Evolutionary conservation across 2,797 vertebrate genomes (phyloP).

Genomic region (Heterohyrax brucei): DNA sequence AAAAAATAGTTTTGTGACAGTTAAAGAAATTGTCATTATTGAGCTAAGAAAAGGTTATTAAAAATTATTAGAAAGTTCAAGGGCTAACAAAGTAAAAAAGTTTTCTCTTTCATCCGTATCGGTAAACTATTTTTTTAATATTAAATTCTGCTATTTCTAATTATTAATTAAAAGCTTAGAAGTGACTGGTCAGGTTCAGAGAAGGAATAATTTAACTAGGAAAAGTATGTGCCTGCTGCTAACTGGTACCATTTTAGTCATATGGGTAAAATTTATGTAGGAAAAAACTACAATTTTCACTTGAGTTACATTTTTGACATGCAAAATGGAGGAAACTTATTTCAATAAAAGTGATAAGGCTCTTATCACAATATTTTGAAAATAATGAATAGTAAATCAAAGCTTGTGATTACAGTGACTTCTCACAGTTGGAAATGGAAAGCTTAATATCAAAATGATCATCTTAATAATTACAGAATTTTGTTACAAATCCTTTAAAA

Average conservation of each 20-base stretch:
- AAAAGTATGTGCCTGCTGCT: background rate
- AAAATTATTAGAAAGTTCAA: conserved; percentile 56
- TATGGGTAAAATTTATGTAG: background rate
- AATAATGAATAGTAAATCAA: conserved; percentile 69
- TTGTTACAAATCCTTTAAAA: conserved; percentile 66
- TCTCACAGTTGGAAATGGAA: conserved; percentile 61
- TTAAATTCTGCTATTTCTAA: background rate
- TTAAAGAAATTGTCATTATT: conserved; percentile 58
- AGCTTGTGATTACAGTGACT: conserved; percentile 64
- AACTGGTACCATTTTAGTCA: background rate
- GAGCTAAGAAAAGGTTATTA: conserved; percentile 64
- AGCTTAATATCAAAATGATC: conserved; percentile 64
- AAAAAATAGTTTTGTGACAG: conserved; percentile 64
- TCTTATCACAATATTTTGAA: conserved; percentile 56
- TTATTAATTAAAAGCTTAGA: conserved; percentile 57
- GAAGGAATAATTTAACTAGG: conserved; percentile 54
- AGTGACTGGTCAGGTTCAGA: conserved; percentile 62
- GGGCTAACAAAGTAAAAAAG: background rate
- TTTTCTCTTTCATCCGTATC: conserved; percentile 35
- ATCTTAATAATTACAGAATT: conserved; percentile 68
- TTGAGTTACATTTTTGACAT: conserved; percentile 40
- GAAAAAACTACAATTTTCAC: conserved; percentile 41
- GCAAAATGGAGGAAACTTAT: background rate
- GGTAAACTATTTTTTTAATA: conserved; percentile 13
- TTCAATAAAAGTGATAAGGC: conserved; percentile 45